Evolutionary conservation across 2,888 invertebrate species (phyloP), one percentile per base, ranked within the genome.

Genomic region (Cyaniris semiargus): DNA sequence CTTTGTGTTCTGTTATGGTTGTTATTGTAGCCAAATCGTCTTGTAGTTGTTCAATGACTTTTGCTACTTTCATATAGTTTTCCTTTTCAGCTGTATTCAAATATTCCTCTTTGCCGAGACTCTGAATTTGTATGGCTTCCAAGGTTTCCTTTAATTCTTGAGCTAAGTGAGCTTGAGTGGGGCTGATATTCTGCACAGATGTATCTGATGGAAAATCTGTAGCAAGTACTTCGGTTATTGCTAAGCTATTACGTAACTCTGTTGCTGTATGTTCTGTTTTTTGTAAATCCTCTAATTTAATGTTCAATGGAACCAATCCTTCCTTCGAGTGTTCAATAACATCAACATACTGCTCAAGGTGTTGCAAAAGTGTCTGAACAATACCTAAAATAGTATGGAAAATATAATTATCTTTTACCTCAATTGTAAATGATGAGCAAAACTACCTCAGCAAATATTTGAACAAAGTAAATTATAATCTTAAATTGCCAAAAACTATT

Each of bases 61-160:
- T 81, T 60, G 84, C 83, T 27, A 91, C 85, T 72, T 86, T 84
- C 75, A 88, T 85, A 34, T 88, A 78, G 8, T 85, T 80, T 75
- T 83, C 78, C 13, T 83, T 85, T 1, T 87, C 78, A 58, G 80
- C 78, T 21, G 87, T 81, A 3, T 83, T 83, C 76, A 88, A 78
- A 74, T 90, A 86, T 81, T 87, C 85, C 34, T 84, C 81, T 66
- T 80, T 85, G 56, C 90, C 88, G 75, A 87, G 78, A 2, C 86
- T 83, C 82, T 89, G 87, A 34, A 84, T 83, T 82, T 90, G 87
- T 53, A 91, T 82, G n/a, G 83, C 80, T 58, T 84, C 83, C 58
- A 92, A 79, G 3, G 88, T 86, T 71, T 81, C 85, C 79, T 89
- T 88, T 60, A 92, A 82, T 80, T 87, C 85, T 10, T 85, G 81